Evolutionary conservation across 2,888 invertebrate species (phyloP), one percentile per base, ranked within the genome.

Genomic region (Venustoraphidia nigricollis): DNA sequence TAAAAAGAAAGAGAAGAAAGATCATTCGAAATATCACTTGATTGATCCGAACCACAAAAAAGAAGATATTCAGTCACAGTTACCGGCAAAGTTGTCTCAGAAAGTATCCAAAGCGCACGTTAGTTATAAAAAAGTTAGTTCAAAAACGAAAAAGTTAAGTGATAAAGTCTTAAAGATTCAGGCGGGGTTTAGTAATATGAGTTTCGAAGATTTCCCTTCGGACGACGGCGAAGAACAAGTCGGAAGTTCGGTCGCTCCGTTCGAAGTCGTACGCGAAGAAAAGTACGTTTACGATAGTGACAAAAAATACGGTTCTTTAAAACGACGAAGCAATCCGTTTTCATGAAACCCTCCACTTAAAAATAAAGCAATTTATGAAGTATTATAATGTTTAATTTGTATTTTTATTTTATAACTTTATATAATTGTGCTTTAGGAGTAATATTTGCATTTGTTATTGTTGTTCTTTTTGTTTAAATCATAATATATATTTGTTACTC

Each of bases 181-280:
- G 52, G 73, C 73, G 9, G 80, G 81, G 5, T 81, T 83, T 58
- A 81, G 78, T 57, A 83, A 83, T 56, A 77, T 83, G 79, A 83
- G 82, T 58, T 83, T 83, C 57, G 82, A 83, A 60, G 82, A 83
- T 63, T 81, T 81, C 58, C 77, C 79, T 2, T 78, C 77, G 34
- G 81, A 81, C 57, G 74, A 76, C 46, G 72, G 73, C 51, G 71
- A 71, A 44, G 62, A 63, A 44, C 55, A 56, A 41, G 60, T 62
- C 50, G 66, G 69, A n/a, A 62, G 61, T 17, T 61, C 65, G 17
- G 64, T 69, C 40, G 71, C 74, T 45, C 80, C 80, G 0, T 81
- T 80, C 56, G 81, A 81, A 59, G 81, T 81, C 9, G 68, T 80
- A 17, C 66, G 75, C 39, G 71, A 69, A 54, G 69, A 70, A 36